Evolutionary conservation across 2,888 invertebrate species (phyloP).

Genomic region (Agelastica alni): DNA sequence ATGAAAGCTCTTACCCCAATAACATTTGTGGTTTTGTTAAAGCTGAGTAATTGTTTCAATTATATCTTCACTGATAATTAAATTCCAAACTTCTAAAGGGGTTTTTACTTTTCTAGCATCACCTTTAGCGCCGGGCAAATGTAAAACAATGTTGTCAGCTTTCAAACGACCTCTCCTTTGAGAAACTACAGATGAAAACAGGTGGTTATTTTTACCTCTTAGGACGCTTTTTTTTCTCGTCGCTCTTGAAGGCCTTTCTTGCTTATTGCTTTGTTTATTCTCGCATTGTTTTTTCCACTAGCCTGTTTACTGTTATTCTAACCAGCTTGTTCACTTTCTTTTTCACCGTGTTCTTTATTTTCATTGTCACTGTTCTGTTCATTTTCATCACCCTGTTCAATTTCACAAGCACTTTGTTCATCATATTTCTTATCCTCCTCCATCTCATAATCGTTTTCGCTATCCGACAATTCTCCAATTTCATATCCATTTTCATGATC

Average conservation of each 20-base stretch:
- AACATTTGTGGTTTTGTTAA: conserved; percentile 5
- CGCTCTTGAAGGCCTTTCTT: not conserved
- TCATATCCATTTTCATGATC: too few species aligned
- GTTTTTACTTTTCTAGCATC: not conserved
- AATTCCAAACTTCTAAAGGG: not conserved
- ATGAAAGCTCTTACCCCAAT: conserved; percentile 7
- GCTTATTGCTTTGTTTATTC: not conserved
- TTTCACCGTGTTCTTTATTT: not conserved
- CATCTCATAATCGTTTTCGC: not conserved
- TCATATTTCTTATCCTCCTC: not conserved
- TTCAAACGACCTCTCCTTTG: not conserved
- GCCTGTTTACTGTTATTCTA: not conserved
- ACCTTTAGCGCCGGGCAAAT: too few species aligned
- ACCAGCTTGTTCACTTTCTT: not conserved
- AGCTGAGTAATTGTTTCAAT: too few species aligned
- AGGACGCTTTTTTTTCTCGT: not conserved
- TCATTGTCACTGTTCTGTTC: not conserved
- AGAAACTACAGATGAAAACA: not conserved
- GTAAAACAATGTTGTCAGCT: too few species aligned
- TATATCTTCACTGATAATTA: too few species aligned
- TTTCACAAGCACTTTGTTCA: not conserved
- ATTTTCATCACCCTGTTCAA: not conserved
- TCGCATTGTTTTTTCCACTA: not conserved
- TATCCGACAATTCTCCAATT: not conserved
- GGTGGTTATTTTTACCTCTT: not conserved